Conservation (phyloP, 2,797 vertebrate species). For the Phoxinus dragarum region DNA sequence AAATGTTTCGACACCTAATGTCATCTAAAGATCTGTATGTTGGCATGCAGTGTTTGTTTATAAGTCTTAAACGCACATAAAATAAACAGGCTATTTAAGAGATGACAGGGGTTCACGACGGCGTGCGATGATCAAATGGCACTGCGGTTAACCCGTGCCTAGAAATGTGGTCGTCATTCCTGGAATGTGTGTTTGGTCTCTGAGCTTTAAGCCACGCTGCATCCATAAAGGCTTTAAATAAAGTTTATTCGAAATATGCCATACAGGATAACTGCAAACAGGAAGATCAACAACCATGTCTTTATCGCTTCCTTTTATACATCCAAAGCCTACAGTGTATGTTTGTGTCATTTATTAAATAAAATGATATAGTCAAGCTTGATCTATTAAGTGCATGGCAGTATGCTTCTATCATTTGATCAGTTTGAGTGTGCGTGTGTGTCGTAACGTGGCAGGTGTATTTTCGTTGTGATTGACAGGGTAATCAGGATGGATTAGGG, state of each 20-base stretch:
- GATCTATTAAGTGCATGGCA: slow-evolving; percentile 12
- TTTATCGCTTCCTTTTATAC: background rate
- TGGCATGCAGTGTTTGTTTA: slow-evolving; percentile 35
- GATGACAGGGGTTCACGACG: slow-evolving; percentile 27
- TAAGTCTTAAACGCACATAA: slow-evolving; percentile 13
- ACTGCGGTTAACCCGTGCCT: slow-evolving; percentile 13
- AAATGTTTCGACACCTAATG: background rate
- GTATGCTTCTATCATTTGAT: slow-evolving; percentile 23
- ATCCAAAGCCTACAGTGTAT: background rate
- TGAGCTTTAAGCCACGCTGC: slow-evolving; percentile 7
- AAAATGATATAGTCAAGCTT: slow-evolving; percentile 8
- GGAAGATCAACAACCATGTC: slow-evolving; percentile 2
- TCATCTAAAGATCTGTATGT: slow-evolving; percentile 4
- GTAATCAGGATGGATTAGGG: slow-evolving; percentile 76
- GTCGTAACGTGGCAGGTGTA: slow-evolving; percentile 65
- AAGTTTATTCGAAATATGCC: slow-evolving; percentile 31
- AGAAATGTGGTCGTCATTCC: slow-evolving; percentile 42
- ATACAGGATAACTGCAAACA: slow-evolving; percentile 1
- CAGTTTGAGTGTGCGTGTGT: slow-evolving; percentile 21
- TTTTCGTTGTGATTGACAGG: slow-evolving; percentile 68
- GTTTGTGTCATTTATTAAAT: background rate
- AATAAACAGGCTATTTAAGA: slow-evolving; percentile 45
- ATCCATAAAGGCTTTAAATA: slow-evolving; percentile 51
- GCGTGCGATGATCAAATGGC: slow-evolving; percentile 21
- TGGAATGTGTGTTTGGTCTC: slow-evolving; percentile 40